Base-by-base conservation (phyloP, 2,797 vertebrate species). In the Malacoctenus gilli region DNA sequence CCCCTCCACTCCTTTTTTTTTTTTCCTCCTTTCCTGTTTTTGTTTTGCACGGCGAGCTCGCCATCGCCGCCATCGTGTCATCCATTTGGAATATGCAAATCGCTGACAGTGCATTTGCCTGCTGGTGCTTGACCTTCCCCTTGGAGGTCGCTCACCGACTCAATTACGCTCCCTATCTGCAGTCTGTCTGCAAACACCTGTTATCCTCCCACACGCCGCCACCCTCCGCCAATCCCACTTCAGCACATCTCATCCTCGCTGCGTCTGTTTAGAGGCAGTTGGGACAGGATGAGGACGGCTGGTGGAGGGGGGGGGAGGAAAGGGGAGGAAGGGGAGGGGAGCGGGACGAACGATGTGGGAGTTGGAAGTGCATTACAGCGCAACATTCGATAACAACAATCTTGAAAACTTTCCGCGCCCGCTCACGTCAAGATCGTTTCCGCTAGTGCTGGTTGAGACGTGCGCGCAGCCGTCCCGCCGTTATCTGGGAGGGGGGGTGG, bases 121-220 rank as follows among this genome's bases (percentile, higher is more conserved):
- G 90, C 91, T 91, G 92, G 88, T 87, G 87, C 91, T 89, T 86
- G 89, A 93, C 92, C 92, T 93, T 92, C 90, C 80, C 82, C 84
- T 84, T 83, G 86, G 91, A 93, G 92, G 92, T 92, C 90, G 87
- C 88, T 86, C 87, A 80, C 88, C 84, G 87, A 91, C 91, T 92
- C 91, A 91, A 89, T 92, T 89, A 91, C 90, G 83, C 86, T 90
- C 84, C 87, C 89, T 90, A 89, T 91, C 90, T 91, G 84, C 91
- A 87, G 90, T 89, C 90, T 91, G 90, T 92, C 90, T 88, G 85
- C 84, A 90, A 90, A 90, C 91, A 92, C 91, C 91, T 92, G 91
- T 92, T 92, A 89, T 89, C 87, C 87, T 89, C 86, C 84, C 77
- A 87, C 86, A 83, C 85, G 79, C 84, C 65, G 28, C 83, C 72